phyloP scores from a whole-genome alignment of 2,797 vertebrate species.

The Rhinatrema bivittatum region DNA sequence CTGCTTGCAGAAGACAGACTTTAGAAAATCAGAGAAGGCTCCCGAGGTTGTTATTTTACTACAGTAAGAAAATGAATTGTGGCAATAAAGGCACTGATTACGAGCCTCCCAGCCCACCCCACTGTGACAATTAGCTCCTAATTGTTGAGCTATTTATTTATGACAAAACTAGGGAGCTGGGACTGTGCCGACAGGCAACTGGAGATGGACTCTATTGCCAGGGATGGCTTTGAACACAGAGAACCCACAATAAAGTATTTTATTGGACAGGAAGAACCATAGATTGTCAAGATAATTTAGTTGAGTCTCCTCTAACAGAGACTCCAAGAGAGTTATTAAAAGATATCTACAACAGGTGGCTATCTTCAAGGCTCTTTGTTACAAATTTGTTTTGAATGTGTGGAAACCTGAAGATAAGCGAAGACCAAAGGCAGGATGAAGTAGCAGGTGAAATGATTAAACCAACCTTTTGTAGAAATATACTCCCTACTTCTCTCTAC shows the following conservation, averaged over 20 bases:
- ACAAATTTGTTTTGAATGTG: slow-evolving; percentile 19
- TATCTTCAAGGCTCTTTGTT: slow-evolving; percentile 18
- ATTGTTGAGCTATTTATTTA: slow-evolving; percentile 54
- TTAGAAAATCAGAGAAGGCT: slow-evolving; percentile 35
- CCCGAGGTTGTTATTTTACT: slow-evolving; percentile 56
- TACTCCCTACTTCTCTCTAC: slow-evolving; percentile 1
- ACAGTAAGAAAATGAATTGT: slow-evolving; percentile 56
- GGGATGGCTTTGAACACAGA: slow-evolving; percentile 28
- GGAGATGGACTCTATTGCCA: slow-evolving; percentile 38
- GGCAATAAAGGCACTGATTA: slow-evolving; percentile 49
- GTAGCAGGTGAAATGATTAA: slow-evolving; percentile 20
- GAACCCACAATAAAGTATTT: slow-evolving; percentile 27
- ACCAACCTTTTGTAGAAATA: slow-evolving; percentile 8
- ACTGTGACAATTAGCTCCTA: slow-evolving; percentile 61
- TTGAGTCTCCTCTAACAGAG: slow-evolving; percentile 24
- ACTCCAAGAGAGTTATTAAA: slow-evolving; percentile 26
- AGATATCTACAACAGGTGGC: slow-evolving; percentile 24
- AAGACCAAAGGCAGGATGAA: slow-evolving; percentile 14
- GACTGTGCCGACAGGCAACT: slow-evolving; percentile 40
- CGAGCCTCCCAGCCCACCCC: slow-evolving; percentile 38
- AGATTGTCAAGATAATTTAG: slow-evolving; percentile 38
- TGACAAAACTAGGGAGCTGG: slow-evolving; percentile 39
- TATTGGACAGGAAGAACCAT: slow-evolving; percentile 38
- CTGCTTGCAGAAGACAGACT: slow-evolving; percentile 23
- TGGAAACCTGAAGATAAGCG: slow-evolving; percentile 23